A percentile compares a stretch with the other conserved stretches of the same genome.
These are phyloP conservation scores for Peucedramus taeniatus DNA, from an alignment of 2,113 vertebrate genomes.

Conservation along the genomic window DNA sequence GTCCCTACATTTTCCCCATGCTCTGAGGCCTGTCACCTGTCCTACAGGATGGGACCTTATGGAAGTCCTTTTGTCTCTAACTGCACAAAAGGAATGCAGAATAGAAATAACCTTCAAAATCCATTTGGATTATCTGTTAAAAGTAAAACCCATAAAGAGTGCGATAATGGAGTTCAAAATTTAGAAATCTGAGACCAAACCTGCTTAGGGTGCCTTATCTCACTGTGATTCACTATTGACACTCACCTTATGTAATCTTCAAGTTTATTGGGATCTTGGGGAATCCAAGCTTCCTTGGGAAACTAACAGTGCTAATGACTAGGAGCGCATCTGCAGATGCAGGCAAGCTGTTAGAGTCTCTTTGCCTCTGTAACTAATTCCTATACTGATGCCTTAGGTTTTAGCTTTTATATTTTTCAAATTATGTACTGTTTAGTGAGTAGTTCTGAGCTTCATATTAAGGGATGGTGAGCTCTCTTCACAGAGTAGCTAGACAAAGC, in stretches of 20 bases:
- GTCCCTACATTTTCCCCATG: neutral
- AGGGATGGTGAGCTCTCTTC: neutral
- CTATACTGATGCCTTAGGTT: neutral
- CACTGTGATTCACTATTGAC: neutral
- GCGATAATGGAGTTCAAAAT: neutral
- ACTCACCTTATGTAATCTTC: neutral
- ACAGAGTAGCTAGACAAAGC: neutral
- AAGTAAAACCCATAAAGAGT: neutral
- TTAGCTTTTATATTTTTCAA: neutral
- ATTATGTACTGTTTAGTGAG: neutral
- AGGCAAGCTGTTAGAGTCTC: neutral
- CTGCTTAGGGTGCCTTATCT: neutral
- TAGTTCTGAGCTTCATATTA: neutral
- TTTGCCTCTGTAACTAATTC: neutral
- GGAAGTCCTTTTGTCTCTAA: neutral
- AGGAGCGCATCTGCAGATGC: neutral
- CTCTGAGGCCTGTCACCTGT: neutral
- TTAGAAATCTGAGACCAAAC: neutral
- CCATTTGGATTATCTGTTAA: neutral
- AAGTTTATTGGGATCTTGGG: accelerated
- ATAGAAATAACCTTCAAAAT: neutral
- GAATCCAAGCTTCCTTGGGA: neutral
- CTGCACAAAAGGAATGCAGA: neutral
- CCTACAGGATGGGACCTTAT: neutral
- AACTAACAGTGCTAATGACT: neutral